Evolutionary conservation across 2,888 invertebrate species (phyloP), one percentile per base, ranked within the genome.

Genomic region (Lucinisca nassula): DNA sequence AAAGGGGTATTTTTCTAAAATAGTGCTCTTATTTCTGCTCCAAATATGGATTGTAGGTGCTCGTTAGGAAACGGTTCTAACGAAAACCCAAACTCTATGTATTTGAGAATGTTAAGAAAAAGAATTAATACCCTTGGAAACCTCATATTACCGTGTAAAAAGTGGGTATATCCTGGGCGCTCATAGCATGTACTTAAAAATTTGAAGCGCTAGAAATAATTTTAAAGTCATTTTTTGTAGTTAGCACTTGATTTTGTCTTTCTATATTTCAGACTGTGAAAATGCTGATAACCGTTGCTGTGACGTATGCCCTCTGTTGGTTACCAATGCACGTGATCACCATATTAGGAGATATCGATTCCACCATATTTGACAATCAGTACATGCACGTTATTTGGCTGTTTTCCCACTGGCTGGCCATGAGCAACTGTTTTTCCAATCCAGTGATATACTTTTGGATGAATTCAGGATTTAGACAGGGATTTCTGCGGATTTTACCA

Each of bases 361-460:
- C 90, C 0, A 35, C 30, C 8, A 91, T 94, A 12, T 93, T 91
- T 79, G 80, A 92, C 77, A 51, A 72, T 21, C 76, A 74, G 27
- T 82, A 87, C 78, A 90, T 92, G 58, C 92, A 92, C 45, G 85
- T 93, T 24, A 67, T 93, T 21, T 95, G 95, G 95, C 86, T 93
- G 40, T 78, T 90, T 14, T 98, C 98, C 94, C 96, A 96, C 83
- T 96, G 95, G 98, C 97, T 99, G 83, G 99, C 99, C 30, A 99
- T 99, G 98, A 98, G 98, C 96, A 99, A 99, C 97, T 98, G 98
- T 88, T 98, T 98, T 98, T 98, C 98, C 97, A 99, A 99, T 97
- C 99, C 99, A 32, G 98, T 99, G 95, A 98, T 99, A 93, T 99
- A 99, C 85, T 99, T 98, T 97, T 99, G 98, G 98, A 98, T 99